phyloP scores from a whole-genome alignment of 2,113 vertebrate species.

The Psilopsiagon aymara region DNA sequence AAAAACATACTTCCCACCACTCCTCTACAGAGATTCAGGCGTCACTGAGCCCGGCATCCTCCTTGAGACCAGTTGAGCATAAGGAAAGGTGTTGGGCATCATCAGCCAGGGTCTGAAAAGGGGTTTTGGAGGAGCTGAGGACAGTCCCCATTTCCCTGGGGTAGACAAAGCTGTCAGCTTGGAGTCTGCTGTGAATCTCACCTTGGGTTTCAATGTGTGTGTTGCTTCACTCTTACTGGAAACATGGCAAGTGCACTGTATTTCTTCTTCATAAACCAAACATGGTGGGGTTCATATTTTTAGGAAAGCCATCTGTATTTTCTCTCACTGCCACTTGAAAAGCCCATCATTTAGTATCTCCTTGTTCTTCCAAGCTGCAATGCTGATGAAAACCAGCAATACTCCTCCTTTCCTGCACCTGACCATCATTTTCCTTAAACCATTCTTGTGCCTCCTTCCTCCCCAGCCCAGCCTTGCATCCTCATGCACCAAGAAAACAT shows the following conservation, averaged over 20 bases:
- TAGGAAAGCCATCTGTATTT: not conserved
- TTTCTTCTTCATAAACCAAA: not conserved
- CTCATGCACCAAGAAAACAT: not conserved
- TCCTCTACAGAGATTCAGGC: not conserved
- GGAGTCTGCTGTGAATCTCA: not conserved
- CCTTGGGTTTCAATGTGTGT: not conserved
- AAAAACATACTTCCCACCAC: not conserved
- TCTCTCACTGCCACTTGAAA: not conserved
- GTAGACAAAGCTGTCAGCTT: not conserved
- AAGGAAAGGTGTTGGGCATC: not conserved
- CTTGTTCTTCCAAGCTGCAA: not conserved
- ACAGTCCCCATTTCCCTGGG: not conserved
- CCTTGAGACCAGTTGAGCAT: accelerated
- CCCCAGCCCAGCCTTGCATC: not conserved
- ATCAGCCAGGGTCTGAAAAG: not conserved
- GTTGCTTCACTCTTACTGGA: not conserved
- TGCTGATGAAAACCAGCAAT: not conserved
- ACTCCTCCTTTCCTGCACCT: not conserved
- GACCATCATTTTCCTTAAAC: not conserved
- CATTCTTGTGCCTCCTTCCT: not conserved
- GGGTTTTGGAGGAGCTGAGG: not conserved
- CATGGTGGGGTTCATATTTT: not conserved
- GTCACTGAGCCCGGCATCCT: not conserved
- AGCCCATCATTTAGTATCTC: not conserved
- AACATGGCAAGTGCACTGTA: not conserved